Conservation (phyloP, 2,113 vertebrate species). For the Leiothrix lutea region DNA sequence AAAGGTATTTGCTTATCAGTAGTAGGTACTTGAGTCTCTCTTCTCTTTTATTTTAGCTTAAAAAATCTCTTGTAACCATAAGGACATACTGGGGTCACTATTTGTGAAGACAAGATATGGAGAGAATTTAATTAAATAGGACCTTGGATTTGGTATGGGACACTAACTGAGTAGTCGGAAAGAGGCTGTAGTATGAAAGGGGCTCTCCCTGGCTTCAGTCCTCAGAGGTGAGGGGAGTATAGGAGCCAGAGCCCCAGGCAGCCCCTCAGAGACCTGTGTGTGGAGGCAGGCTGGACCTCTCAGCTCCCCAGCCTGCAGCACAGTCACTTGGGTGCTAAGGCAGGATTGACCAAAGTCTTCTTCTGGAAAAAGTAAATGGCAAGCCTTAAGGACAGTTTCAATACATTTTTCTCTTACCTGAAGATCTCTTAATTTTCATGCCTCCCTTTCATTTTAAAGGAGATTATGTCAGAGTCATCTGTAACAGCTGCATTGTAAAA, state of each 20-base stretch:
- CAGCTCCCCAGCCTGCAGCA: background rate
- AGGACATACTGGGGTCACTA: background rate
- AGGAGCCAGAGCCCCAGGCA: background rate
- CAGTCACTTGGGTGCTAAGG: accelerated
- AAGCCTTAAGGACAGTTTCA: background rate
- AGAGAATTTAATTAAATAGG: background rate
- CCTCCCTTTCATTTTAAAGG: background rate
- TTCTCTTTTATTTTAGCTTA: background rate
- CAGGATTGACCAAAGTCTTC: background rate
- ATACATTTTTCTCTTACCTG: background rate
- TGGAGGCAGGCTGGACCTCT: background rate
- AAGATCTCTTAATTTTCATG: background rate
- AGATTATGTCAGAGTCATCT: background rate
- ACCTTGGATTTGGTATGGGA: background rate
- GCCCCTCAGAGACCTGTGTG: background rate
- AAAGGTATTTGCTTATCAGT: background rate
- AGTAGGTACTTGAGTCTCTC: background rate
- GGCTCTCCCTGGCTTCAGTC: background rate
- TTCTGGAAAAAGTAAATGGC: background rate
- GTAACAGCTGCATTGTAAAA: background rate
- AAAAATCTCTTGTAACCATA: background rate
- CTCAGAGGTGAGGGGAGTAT: background rate
- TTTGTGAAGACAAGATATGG: background rate
- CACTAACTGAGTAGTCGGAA: accelerated
- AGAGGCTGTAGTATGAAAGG: background rate